Percentiles rank a stretch among this genome's conserved stretches.
Conservation (phyloP, 2,797 vertebrate species). For the Sebastes itinus region DNA sequence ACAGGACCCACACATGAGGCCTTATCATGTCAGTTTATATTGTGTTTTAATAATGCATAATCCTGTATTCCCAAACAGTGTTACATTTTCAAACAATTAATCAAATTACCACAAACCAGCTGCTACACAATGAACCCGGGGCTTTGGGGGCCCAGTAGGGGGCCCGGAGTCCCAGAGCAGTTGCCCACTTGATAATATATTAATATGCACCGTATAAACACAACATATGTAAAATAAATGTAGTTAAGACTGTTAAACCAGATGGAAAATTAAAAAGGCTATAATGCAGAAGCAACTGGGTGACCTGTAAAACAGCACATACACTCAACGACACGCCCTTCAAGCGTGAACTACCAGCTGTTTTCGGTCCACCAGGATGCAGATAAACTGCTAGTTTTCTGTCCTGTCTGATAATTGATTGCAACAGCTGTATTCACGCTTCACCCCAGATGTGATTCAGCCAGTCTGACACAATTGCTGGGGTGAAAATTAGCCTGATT, state of each 20-base stretch:
- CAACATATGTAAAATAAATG: neutral
- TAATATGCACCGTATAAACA: neutral
- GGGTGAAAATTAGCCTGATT: neutral
- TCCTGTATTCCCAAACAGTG: neutral
- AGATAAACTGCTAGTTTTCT: neutral
- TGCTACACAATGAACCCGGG: neutral
- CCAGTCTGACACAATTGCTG: neutral
- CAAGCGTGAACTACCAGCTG: neutral
- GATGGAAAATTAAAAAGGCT: constrained; percentile 1
- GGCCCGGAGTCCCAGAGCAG: neutral
- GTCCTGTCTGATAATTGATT: constrained; percentile 17
- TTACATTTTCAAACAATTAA: neutral
- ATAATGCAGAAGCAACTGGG: neutral
- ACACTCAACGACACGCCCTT: neutral
- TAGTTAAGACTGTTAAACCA: neutral
- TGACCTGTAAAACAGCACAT: neutral
- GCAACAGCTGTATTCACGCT: constrained; percentile 2
- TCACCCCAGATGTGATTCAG: constrained; percentile 3
- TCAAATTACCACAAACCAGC: neutral
- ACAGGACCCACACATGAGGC: neutral
- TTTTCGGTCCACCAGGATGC: neutral
- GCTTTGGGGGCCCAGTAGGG: neutral
- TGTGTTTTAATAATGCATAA: neutral
- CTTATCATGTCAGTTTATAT: neutral
- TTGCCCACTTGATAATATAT: neutral